Base-by-base conservation (phyloP, 2,888 invertebrate genomes). In the Camptogramma bilineatum region DNA sequence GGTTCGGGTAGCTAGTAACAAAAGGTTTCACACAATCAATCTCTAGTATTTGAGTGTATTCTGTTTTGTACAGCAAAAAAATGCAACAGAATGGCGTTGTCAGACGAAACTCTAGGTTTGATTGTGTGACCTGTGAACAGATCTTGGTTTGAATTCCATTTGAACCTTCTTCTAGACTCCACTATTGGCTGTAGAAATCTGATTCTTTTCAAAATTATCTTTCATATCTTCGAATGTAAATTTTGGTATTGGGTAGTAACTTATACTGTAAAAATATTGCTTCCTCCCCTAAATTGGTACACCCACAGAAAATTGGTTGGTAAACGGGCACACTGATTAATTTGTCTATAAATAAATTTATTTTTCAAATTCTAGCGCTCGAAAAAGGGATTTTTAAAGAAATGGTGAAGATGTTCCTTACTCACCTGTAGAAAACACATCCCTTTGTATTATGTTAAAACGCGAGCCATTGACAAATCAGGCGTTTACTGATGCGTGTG, bases 351-450 rank as follows among this genome's bases (percentile, higher is more conserved):
- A 65, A 57, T 47, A 52, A 53, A 60, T 73, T 73, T 83, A 73
- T 89, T 77, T 31, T 91, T 91, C 89, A 79, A 84, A 86, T 93
- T 93, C 88, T 92, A 93, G 92, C 92, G 91, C 91, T 81, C 91
- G 85, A 85, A 84, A 81, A 90, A 84, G 91, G 89, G 85, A 82
- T 88, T 86, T 72, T 88, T 86, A 87, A 87, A 90, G 81, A 87
- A 83, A 90, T 82, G 91, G 92, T 91, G 91, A 91, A 81, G 86
- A 80, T 78, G 77, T 84, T 86, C 83, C 77, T 77, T 84, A 77
- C 76, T 58, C 84, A 86, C 87, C 83, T 79, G 88, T 91, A 90
- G 89, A 76, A 75, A 79, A 78, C 79, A 80, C 75, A 72, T 81
- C 83, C 80, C 77, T 81, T 62, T 65, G 76, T 84, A n/a, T 79